Conservation (phyloP, 2,797 vertebrate genomes). For the Apogon hyalosoma region DNA sequence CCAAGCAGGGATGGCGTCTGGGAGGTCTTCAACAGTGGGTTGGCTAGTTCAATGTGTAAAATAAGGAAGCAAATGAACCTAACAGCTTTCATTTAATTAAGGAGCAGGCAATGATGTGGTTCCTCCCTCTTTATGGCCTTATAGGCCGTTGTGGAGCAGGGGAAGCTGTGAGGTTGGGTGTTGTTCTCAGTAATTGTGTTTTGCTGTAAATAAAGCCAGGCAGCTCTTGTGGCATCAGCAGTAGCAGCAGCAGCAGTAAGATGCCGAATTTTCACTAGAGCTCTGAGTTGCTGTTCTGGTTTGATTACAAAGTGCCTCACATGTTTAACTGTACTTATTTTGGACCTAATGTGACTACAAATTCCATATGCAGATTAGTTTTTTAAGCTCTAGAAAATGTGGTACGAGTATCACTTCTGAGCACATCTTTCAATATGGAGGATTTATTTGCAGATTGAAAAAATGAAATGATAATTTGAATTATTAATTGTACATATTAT, state of each 20-base stretch:
- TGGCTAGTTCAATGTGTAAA: slow-evolving; percentile 75
- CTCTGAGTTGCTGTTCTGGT: slow-evolving; percentile 30
- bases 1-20: slow-evolving; percentile 80
- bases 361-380: slow-evolving; percentile 8
- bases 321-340: slow-evolving; percentile 22
- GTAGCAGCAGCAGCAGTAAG: slow-evolving; percentile 33
- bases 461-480: slow-evolving; percentile 19
- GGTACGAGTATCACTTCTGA: slow-evolving; percentile 10
- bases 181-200: slow-evolving; percentile 80
- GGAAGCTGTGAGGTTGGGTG: slow-evolving; percentile 71
- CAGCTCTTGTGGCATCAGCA: slow-evolving; percentile 55
- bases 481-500: slow-evolving; percentile 53
- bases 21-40: slow-evolving; percentile 81
- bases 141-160: slow-evolving; percentile 80
- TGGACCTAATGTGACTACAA: slow-evolving; percentile 14
- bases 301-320: slow-evolving; percentile 44
- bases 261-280: slow-evolving; percentile 28
- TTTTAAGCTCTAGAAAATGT: slow-evolving; percentile 5
- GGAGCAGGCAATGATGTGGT: slow-evolving; percentile 84
- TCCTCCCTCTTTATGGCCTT: slow-evolving; percentile 86
- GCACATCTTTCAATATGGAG: slow-evolving; percentile 2
- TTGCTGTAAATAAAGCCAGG: slow-evolving; percentile 87
- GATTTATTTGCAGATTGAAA: slow-evolving; percentile 11
- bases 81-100: slow-evolving; percentile 95
- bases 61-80: slow-evolving; percentile 80